Percentiles rank a stretch among this genome's conserved stretches.
Evolutionary conservation across 2,888 invertebrate genomes (phyloP).

Genomic region (Microdon myrmicae): DNA sequence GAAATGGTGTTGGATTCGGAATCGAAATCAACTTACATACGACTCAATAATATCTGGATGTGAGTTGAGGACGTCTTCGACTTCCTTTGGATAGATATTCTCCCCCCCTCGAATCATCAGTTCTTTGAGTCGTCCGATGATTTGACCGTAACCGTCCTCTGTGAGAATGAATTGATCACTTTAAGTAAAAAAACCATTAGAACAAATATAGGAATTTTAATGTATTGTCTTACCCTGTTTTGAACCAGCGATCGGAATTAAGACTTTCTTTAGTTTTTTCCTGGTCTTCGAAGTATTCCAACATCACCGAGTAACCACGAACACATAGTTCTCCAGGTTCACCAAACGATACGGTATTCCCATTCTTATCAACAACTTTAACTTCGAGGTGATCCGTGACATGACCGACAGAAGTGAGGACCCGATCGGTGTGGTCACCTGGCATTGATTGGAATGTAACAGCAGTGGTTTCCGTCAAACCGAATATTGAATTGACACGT

Average conservation of each 20-base stretch:
- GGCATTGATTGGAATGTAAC: constrained; percentile 69
- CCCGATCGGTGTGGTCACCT: constrained; percentile 66
- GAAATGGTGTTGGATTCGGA: not conserved
- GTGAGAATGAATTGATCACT: constrained; percentile 71
- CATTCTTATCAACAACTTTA: constrained; percentile 72
- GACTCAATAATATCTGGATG: constrained; percentile 77
- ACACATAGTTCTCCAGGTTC: constrained; percentile 78
- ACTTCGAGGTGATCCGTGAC: constrained; percentile 71
- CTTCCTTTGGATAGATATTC: constrained; percentile 83
- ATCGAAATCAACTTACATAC: constrained; percentile 68
- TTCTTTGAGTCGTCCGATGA: constrained; percentile 80
- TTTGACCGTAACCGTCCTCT: constrained; percentile 74
- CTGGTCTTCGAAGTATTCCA: constrained; percentile 79
- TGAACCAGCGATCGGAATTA: constrained; percentile 76
- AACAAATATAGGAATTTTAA: not conserved
- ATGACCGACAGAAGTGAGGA: constrained; percentile 70
- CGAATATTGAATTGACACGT: constrained; percentile 70
- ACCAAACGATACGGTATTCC: constrained; percentile 74
- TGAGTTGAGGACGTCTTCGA: constrained; percentile 77
- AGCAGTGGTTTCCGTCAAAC: constrained; percentile 72
- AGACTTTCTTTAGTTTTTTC: constrained; percentile 76
- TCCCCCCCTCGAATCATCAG: constrained; percentile 85
- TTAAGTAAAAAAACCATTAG: constrained; percentile 1
- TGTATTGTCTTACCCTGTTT: constrained; percentile 72
- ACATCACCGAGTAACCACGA: constrained; percentile 77